Conservation (phyloP, 2,797 vertebrate species). For the Euthynnus affinis region DNA sequence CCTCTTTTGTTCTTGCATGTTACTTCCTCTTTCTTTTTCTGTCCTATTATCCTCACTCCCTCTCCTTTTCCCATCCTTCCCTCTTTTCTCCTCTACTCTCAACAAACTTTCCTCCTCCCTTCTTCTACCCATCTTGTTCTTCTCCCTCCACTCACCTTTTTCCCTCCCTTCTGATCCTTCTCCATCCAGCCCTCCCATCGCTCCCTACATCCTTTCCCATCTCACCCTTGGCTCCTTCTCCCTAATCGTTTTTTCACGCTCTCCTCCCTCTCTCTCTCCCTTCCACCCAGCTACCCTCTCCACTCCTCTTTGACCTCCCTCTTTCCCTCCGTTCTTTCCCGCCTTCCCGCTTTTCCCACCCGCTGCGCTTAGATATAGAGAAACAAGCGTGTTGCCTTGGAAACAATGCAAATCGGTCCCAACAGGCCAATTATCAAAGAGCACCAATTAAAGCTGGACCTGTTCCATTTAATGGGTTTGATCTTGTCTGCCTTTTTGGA, state of each 20-base stretch:
- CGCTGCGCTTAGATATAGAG: conserved; percentile 43
- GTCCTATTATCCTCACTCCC: neutral
- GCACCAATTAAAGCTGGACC: conserved; percentile 72
- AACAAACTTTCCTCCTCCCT: neutral
- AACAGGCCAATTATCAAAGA: conserved; percentile 74
- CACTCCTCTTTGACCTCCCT: conserved; percentile 16
- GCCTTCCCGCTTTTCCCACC: conserved; percentile 9
- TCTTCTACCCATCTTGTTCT: neutral
- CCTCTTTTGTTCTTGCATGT: no score
- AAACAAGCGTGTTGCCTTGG: conserved; percentile 70
- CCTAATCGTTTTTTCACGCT: neutral
- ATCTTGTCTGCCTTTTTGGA: conserved; percentile 52
- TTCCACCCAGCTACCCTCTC: neutral
- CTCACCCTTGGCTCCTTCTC: neutral
- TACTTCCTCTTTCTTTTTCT: neutral
- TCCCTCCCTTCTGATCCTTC: conserved; percentile 1
- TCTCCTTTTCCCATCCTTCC: neutral
- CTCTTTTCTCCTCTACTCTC: neutral
- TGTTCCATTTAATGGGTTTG: conserved; percentile 63
- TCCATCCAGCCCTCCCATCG: neutral
- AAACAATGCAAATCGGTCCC: conserved; percentile 74
- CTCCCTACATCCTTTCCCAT: no score
- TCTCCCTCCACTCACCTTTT: neutral
- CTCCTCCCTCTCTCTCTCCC: neutral
- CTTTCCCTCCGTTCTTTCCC: neutral